Percentiles rank a stretch among this genome's conserved stretches.
These are phyloP conservation scores for Nycticebus coucang DNA, from an alignment of 2,113 vertebrate species.

Conservation along the genomic window DNA sequence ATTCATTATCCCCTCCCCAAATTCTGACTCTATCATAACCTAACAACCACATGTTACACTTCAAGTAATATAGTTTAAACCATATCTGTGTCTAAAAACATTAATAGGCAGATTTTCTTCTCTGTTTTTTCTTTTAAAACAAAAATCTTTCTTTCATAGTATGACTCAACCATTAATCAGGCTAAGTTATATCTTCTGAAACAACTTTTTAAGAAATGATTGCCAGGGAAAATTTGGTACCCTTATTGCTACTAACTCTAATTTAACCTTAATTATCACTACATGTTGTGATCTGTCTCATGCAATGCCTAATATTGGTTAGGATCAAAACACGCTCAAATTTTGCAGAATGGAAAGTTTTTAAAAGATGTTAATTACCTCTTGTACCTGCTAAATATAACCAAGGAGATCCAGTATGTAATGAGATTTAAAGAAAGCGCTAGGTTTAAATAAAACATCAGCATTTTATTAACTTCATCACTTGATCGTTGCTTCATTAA, in stretches of 20 bases:
- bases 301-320: not conserved
- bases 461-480: not conserved
- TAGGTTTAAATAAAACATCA: constrained; percentile 23
- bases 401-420: not conserved
- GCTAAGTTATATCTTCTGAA: not conserved
- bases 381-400: not conserved
- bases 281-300: not conserved
- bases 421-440: not conserved
- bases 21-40: not conserved
- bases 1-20: not conserved
- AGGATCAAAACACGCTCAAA: not conserved
- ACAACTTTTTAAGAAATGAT: constrained; percentile 30
- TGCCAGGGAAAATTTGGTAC: not conserved
- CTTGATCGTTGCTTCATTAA: constrained; percentile 38
- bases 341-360: constrained; percentile 30
- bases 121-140: not conserved
- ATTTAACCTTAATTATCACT: not conserved
- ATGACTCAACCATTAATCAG: not conserved
- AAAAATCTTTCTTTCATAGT: not conserved
- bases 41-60: not conserved
- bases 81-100: not conserved
- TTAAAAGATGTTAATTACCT: not conserved
- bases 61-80: constrained; percentile 1
- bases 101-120: constrained; percentile 39
- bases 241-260: constrained; percentile 11